Evolutionary conservation across 2,888 invertebrate species (phyloP).

Genomic region (Mythimna loreyi): DNA sequence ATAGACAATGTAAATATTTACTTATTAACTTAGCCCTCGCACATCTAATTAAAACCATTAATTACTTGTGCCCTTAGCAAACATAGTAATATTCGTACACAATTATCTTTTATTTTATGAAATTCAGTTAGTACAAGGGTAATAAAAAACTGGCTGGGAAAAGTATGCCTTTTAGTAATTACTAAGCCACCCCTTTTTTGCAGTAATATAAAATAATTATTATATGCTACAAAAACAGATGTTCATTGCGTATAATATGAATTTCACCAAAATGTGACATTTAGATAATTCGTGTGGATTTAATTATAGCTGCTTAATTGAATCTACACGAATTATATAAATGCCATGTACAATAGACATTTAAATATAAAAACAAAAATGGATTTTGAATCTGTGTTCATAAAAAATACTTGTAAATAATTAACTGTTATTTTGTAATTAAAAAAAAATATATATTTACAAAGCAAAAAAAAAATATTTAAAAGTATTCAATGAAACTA

Average conservation of each 20-base stretch:
- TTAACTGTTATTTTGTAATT: no score
- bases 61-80: constrained; percentile 35
- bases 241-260: constrained; percentile 23
- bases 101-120: constrained; percentile 32
- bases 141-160: constrained; percentile 38
- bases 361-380: no score
- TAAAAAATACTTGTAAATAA: not conserved
- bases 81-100: constrained; percentile 36
- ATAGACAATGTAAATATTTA: constrained; percentile 25
- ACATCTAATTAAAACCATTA: constrained; percentile 40
- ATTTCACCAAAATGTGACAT: constrained; percentile 4
- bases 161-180: constrained; percentile 32
- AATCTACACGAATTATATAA: no score
- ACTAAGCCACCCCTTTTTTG: constrained; percentile 24
- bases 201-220: constrained; percentile 40
- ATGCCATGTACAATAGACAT: no score
- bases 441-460: no score
- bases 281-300: constrained; percentile 1
- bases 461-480: no score
- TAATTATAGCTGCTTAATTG: no score
- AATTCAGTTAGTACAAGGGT: constrained; percentile 32
- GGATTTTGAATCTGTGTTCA: not conserved
- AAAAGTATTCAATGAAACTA: not conserved
- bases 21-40: constrained; percentile 20
- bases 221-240: constrained; percentile 27